A percentile compares a stretch with the other conserved stretches of the same genome.
These are phyloP conservation scores for Bombus sibiricus DNA, from an alignment of 1,140 invertebrate genomes.

Conservation along the genomic window DNA sequence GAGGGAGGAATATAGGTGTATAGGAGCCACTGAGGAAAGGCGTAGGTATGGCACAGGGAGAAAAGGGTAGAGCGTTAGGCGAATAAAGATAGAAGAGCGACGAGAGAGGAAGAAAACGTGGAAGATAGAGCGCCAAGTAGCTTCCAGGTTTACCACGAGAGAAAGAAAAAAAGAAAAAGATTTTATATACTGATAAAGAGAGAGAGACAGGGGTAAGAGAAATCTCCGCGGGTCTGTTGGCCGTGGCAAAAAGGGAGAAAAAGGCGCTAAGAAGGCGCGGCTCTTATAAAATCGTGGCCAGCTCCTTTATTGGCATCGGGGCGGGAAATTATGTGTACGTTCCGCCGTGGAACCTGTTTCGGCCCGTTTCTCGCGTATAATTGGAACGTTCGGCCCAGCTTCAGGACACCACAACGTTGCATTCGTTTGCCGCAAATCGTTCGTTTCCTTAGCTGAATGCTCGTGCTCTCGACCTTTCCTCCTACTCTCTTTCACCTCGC, in stretches of 20 bases:
- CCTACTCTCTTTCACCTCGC: background rate
- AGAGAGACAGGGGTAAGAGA: constrained; percentile 27
- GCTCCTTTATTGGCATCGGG: constrained; percentile 77
- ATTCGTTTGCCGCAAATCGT: constrained; percentile 36
- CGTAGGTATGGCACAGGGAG: no score
- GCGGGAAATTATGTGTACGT: constrained; percentile 80
- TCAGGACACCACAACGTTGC: constrained; percentile 51
- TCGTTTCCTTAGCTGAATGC: constrained; percentile 15
- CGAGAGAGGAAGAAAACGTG: constrained; percentile 7
- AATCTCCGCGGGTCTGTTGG: constrained; percentile 3
- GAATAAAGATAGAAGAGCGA: no score
- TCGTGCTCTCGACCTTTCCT: constrained; percentile 21
- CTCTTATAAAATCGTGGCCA: constrained; percentile 79
- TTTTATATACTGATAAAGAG: constrained; percentile 44
- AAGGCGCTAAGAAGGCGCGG: constrained; percentile 78
- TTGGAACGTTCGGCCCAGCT: constrained; percentile 73
- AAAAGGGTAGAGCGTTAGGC: no score
- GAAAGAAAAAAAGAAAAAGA: constrained; percentile 20
- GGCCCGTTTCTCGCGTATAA: constrained; percentile 77
- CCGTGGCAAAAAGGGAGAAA: constrained; percentile 67
- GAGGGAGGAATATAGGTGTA: background rate
- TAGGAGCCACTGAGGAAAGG: background rate
- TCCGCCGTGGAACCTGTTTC: constrained; percentile 77
- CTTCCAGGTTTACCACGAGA: constrained; percentile 40
- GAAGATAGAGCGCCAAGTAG: constrained; percentile 28